Base-by-base conservation (phyloP, 2,888 invertebrate genomes). In the Mellilla xanthometata region DNA sequence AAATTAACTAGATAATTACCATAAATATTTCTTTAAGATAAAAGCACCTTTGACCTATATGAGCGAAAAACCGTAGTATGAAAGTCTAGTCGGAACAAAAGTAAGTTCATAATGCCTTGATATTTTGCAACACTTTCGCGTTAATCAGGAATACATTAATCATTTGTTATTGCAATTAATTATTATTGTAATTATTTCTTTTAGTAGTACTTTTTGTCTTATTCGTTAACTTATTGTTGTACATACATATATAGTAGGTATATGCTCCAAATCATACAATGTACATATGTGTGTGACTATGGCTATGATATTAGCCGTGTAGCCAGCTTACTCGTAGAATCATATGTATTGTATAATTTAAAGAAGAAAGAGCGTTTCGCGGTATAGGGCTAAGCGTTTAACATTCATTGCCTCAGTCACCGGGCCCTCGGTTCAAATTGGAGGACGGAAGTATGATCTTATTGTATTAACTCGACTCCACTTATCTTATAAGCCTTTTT, bases 401-500 rank as follows among this genome's bases (percentile, higher is more conserved):
- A 24, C 31, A 15, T 46, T 30, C 15, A 31, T 22, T 32, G 33
- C 49, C 44, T n/a, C 24, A 19, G 22, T 30, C 6, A 11, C 26
- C 27, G 63, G 65, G 61, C 69, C 69, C 67, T 70, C 64, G 12
- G 49, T 53, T 59, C 62, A 67, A 69, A 72, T 73, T 72, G 72
- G 66, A 63, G 58, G 61, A 61, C 65, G 73, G 73, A 72, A 72
- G 63, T 58, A 19, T 45, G 64, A 65, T 60, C 55, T 64, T 65
- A 64, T 73, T 72, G 65, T 67, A 69, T 72, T 69, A 73, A 62
- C 63, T 62, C 65, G 59, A 59, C 61, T 54, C 54, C 59, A 57
- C 61, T 68, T 68, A 62, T 60, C 56, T 56, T 54, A 56, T 54
- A 55, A 61, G 62, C 67, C 62, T 58, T 62, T 60, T 64, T 65